phyloP scores from a whole-genome alignment of 2,113 vertebrate genomes.

The Anarrhichthys ocellatus region DNA sequence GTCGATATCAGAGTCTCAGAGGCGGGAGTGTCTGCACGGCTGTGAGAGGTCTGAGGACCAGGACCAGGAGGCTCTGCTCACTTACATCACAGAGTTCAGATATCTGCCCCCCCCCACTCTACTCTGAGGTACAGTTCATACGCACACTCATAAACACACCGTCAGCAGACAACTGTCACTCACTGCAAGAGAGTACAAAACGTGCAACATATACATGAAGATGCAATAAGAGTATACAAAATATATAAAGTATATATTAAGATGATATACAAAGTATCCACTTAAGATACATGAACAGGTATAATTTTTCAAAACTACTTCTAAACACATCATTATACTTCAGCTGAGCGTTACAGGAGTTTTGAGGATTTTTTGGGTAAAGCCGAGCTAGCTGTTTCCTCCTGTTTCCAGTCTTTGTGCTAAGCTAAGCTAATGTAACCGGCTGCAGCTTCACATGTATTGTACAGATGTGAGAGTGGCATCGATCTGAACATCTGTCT shows the following conservation, averaged over 20 bases:
- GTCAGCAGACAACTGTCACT: not conserved
- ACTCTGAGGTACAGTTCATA: constrained; percentile 89
- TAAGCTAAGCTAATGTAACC: not conserved
- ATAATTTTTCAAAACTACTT: not conserved
- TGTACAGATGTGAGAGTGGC: no score
- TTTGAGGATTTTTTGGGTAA: no score
- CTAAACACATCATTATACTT: no score
- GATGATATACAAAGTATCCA: no score
- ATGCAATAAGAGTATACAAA: not conserved
- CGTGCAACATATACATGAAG: not conserved
- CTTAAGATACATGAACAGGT: not conserved
- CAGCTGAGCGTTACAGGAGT: no score
- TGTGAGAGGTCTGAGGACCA: constrained; percentile 65
- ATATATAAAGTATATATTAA: no score
- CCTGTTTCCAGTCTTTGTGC: not conserved
- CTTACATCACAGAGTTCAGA: constrained; percentile 97
- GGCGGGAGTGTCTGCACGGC: constrained; percentile 85
- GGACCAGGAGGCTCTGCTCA: constrained; percentile 79
- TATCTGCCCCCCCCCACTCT: constrained; percentile 97
- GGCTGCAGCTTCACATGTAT: no score
- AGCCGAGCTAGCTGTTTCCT: not conserved
- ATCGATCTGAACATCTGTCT: not conserved
- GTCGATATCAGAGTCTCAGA: constrained; percentile 91
- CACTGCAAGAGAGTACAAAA: not conserved
- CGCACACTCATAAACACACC: constrained; percentile 14